Evolutionary conservation across 2,888 invertebrate species (phyloP).

Genomic region (Hoplodrina ambigua): DNA sequence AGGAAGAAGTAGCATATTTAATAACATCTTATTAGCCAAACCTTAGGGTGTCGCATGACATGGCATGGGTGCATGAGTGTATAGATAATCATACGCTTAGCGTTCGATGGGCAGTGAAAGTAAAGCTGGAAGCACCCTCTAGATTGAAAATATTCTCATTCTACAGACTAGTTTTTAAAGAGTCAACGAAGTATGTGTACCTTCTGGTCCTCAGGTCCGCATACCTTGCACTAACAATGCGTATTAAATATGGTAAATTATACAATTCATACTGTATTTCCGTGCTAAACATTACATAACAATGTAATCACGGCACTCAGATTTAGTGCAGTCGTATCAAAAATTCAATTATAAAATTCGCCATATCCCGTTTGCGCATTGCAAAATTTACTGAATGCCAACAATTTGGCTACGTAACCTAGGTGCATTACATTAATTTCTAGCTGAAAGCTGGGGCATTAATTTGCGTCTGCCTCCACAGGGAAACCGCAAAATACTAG

Average conservation of each 20-base stretch:
- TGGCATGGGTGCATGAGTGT: too few relatives aligned
- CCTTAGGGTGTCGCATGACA: too few relatives aligned
- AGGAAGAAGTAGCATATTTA: not conserved
- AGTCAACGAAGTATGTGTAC: not conserved
- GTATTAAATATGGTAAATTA: not conserved
- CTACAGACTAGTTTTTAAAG: not conserved
- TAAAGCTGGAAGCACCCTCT: not conserved
- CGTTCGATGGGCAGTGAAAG: too few relatives aligned
- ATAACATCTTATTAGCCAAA: not conserved
- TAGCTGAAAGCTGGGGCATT: slow-evolving; percentile 88
- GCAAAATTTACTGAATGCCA: slow-evolving; percentile 84
- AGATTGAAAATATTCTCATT: not conserved
- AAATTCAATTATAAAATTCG: slow-evolving; percentile 84
- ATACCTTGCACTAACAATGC: not conserved
- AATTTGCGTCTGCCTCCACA: slow-evolving; percentile 87
- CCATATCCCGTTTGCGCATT: slow-evolving; percentile 68
- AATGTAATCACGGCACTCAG: slow-evolving; percentile 14
- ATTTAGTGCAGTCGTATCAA: slow-evolving; percentile 68
- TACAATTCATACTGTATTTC: not conserved
- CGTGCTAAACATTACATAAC: slow-evolving; percentile 18
- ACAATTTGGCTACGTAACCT: slow-evolving; percentile 87
- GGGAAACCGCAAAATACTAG: slow-evolving; percentile 89
- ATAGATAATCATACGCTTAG: too few relatives aligned
- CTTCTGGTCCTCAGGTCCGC: not conserved
- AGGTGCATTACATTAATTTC: slow-evolving; percentile 90